Percentiles rank a stretch among this genome's conserved stretches.
These are phyloP conservation scores for Tiliqua scincoides DNA, from an alignment of 2,113 vertebrate genomes.

Conservation along the genomic window DNA sequence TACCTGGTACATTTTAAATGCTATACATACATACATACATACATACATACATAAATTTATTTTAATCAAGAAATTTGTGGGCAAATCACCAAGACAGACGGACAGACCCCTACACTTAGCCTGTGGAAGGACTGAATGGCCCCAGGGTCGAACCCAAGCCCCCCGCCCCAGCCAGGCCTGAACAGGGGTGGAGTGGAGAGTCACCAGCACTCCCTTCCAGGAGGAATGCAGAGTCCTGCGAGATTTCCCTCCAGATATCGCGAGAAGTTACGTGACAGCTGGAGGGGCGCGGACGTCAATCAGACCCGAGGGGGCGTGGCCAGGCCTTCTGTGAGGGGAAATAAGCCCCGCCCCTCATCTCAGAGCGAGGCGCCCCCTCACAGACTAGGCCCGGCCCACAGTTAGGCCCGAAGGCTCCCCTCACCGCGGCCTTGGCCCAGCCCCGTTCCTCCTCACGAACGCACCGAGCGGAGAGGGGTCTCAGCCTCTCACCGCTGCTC, in stretches of 20 bases:
- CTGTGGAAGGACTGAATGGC: too few relatives aligned
- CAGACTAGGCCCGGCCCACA: not conserved
- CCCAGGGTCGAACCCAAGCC: too few relatives aligned
- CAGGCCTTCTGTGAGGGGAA: not conserved
- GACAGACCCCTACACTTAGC: too few relatives aligned
- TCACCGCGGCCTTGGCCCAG: not conserved
- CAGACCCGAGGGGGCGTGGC: not conserved
- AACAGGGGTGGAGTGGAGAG: too few relatives aligned
- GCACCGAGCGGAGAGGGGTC: not conserved
- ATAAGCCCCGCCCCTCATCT: not conserved
- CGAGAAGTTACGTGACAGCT: not conserved
- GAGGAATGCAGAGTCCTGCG: not conserved
- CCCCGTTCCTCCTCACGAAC: not conserved
- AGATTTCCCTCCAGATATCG: not conserved
- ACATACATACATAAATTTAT: too few relatives aligned
- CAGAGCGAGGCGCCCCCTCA: not conserved
- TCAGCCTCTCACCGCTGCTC: not conserved
- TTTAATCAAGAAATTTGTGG: too few relatives aligned
- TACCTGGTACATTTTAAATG: too few relatives aligned
- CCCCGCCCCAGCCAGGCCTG: too few relatives aligned
- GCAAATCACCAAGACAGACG: too few relatives aligned
- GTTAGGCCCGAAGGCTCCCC: not conserved
- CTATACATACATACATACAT: too few relatives aligned
- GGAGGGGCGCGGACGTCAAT: not conserved
- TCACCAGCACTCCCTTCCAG: too few relatives aligned